Evolutionary conservation across 2,888 invertebrate genomes (phyloP), one percentile per base, ranked within the genome.

Genomic region (Steinernema scapterisci): DNA sequence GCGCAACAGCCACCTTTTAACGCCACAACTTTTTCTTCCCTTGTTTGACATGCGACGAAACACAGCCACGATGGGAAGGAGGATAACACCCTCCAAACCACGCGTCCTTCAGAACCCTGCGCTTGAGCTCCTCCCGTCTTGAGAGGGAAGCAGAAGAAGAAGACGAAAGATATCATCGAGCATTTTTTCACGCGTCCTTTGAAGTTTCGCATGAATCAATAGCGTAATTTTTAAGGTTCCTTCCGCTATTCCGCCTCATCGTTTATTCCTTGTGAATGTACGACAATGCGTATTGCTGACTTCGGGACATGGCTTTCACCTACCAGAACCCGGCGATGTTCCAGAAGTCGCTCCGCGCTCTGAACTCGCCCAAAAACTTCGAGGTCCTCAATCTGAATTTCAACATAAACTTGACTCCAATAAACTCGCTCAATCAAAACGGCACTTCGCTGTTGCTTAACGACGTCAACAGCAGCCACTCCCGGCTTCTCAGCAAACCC

Each of bases 281-380:
- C 27, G 63, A 63, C 16, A 27, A 63, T 63, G 63, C 16, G 23
- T 16, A 38, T 63, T 25, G 16, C 16, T 38, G 63, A 63, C 23
- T 13, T 11, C 21, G 27, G 13, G 11, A n/a, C 19, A 82, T 82
- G 82, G 79, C 82, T 72, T 78, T 81, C 73, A 79, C 80, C 51
- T 80, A 82, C 71, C 82, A 82, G 72, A 80, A 78, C 70, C 79
- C 82, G 71, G 71, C 78, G 16, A 52, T 74, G 31, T 51, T 75
- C 16, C 48, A 72, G 13, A 75, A 48, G 21, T 73, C 74, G 54
- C 38, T 75, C 21, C 54, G 52, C 0, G 52, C 73, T n/a, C 73
- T 73, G 38, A 73, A 74, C 21, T 19, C 74, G 6, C 63, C 73
- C 11, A 54, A 48, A 21, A 73, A 74, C 25, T 46, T 75, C 63